Base-by-base conservation (phyloP, 2,113 vertebrate genomes). In the Beaufortia kweichowensis region DNA sequence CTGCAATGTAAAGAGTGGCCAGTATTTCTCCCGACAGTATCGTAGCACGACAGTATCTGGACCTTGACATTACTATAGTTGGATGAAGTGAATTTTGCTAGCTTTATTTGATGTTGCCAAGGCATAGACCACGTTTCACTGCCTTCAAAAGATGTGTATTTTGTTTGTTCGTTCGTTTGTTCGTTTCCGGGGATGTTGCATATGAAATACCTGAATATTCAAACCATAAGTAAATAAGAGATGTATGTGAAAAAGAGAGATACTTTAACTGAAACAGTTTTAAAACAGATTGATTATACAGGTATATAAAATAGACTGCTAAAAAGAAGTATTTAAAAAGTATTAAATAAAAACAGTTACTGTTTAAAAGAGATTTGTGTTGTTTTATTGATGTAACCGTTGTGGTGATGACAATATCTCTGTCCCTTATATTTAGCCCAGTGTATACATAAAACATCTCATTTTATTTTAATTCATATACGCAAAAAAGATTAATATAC, bases 341-440 rank as follows among this genome's bases (percentile, higher is more conserved):
- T 94, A 94, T 94, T 91, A 93, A 98, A 96, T 95, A 96, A 96
- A 86, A 31, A 14, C 88, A 85, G 85, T 86, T 89, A 91, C 71
- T 86, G 87, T 87, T 85, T 89, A 66, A 65, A 50, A 43, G 72
- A 65, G 28, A 60, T 63, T 77, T 59, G 0, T 48, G 10, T 33
- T 46, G 60, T 70, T 70, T 46, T 56, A 56, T 75, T 56, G 43
- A 43, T 59, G 31, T 15, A 56, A 21, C 21, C 21, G n/a, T n/a
- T 65, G 57, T 53, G 31, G 9, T 68, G 10, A 19, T 50, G 21
- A 12, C 19, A 21, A 15, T 31, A n/a, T 62, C 55, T 21, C 14
- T n/a, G 2, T 53, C 6, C 24, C 10, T 19, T 41, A 64, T 24
- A 39, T 35, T 6, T 29, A n/a, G n/a, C n/a, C n/a, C n/a, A n/a